Evolutionary conservation across 2,797 vertebrate genomes (phyloP).

Genomic region (Anguilla marmorata): DNA sequence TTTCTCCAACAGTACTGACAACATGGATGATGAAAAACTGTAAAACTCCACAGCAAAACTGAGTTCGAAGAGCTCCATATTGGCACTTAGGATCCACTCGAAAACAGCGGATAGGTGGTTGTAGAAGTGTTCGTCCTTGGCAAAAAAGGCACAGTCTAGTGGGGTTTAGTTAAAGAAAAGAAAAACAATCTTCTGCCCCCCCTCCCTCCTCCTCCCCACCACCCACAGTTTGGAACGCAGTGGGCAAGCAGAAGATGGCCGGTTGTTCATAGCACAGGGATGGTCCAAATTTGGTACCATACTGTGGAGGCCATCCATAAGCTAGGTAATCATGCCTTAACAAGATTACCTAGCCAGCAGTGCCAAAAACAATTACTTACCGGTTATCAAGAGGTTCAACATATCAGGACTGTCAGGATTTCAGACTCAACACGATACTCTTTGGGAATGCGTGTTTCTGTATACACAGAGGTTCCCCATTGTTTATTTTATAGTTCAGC

Average conservation of each 20-base stretch:
- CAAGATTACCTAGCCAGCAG: too few relatives aligned
- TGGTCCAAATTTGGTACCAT: too few relatives aligned
- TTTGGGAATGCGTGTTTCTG: neutral
- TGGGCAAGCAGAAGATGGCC: too few relatives aligned
- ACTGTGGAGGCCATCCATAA: too few relatives aligned
- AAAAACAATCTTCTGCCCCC: neutral
- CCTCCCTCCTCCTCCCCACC: too few relatives aligned
- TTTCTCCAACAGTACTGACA: conserved; percentile 64
- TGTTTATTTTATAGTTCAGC: too few relatives aligned
- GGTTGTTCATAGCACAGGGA: too few relatives aligned
- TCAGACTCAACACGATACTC: neutral
- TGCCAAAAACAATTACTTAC: too few relatives aligned
- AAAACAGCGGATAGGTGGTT: conserved; percentile 69
- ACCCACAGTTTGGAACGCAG: too few relatives aligned
- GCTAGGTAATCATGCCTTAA: too few relatives aligned
- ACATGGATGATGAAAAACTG: conserved; percentile 73
- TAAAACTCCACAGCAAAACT: conserved; percentile 70
- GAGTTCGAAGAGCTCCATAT: conserved; percentile 76
- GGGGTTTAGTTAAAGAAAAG: conserved; percentile 53
- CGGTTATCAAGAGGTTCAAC: neutral
- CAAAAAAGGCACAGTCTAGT: conserved; percentile 67
- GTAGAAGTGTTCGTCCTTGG: conserved; percentile 53
- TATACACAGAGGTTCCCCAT: too few relatives aligned
- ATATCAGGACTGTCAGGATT: neutral
- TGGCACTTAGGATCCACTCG: conserved; percentile 74